Percentiles rank a stretch among this genome's conserved stretches.
phyloP scores from a whole-genome alignment of 2,797 vertebrate genomes.

The Vireo griseus region DNA sequence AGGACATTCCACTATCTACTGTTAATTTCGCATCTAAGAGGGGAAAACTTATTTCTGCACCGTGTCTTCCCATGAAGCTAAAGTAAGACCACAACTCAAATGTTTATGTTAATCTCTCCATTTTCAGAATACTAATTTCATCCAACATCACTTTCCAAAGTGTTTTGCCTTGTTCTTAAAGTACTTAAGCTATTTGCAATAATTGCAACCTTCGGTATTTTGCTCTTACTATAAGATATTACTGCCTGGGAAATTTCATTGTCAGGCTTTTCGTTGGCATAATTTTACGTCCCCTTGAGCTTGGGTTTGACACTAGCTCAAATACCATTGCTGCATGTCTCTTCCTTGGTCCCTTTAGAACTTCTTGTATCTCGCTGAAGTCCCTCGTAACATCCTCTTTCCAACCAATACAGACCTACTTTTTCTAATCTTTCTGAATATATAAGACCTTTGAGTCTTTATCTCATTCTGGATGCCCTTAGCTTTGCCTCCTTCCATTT shows the following conservation, averaged over 20 bases:
- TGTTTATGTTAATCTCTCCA: background rate
- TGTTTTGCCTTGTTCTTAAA: background rate
- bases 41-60: background rate
- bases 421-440: conserved; percentile 18
- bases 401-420: background rate
- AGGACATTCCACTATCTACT: background rate
- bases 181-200: background rate
- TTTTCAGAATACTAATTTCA: background rate
- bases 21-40: background rate
- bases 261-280: background rate
- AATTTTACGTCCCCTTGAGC: background rate
- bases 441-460: background rate
- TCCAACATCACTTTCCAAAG: background rate
- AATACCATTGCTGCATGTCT: background rate
- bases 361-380: background rate
- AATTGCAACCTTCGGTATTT: background rate
- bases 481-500: background rate
- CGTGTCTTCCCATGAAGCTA: background rate
- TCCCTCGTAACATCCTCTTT: background rate
- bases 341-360: background rate
- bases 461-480: background rate
- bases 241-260: background rate
- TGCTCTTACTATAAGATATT: background rate
- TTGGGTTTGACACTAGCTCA: background rate
- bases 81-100: background rate